Percentiles rank a stretch among this genome's conserved stretches.
These are phyloP conservation scores for Hippocampus abdominalis DNA, from an alignment of 2,113 vertebrate species.

Conservation along the genomic window DNA sequence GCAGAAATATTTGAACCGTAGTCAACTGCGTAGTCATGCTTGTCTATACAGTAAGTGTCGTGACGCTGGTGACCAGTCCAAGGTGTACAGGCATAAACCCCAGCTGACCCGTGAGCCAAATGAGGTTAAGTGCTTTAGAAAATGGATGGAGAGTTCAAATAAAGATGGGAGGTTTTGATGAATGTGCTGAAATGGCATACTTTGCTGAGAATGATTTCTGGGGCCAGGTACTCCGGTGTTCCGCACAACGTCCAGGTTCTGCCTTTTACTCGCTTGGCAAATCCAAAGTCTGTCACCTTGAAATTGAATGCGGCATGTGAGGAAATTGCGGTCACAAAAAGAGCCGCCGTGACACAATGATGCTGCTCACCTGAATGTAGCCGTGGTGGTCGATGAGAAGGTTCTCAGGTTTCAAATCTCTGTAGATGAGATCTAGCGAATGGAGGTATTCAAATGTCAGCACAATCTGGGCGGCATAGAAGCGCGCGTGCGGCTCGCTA, in stretches of 20 bases:
- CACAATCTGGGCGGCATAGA: conserved; percentile 98
- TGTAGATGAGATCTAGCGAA: conserved; percentile 99
- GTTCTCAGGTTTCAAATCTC: conserved; percentile 99
- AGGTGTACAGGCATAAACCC: neutral
- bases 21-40: too few species aligned
- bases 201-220: conserved; percentile 99
- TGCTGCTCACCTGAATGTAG: conserved; percentile 89
- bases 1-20: neutral
- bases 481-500: conserved; percentile 96
- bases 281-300: conserved; percentile 98
- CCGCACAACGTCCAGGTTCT: conserved; percentile 99
- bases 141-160: neutral
- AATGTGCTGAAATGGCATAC: conserved; percentile 57
- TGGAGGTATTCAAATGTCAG: conserved; percentile 99
- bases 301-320: neutral
- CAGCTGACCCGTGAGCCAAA: too few species aligned
- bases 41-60: too few species aligned
- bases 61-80: neutral
- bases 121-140: neutral
- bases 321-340: neutral
- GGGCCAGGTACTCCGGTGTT: conserved; percentile 96
- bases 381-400: conserved; percentile 98
- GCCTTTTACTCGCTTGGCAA: conserved; percentile 98
- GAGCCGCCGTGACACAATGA: neutral
- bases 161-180: neutral